A percentile compares a stretch with the other conserved stretches of the same genome.
Evolutionary conservation across 2,113 vertebrate species (phyloP).

Genomic region (Excalfactoria chinensis): DNA sequence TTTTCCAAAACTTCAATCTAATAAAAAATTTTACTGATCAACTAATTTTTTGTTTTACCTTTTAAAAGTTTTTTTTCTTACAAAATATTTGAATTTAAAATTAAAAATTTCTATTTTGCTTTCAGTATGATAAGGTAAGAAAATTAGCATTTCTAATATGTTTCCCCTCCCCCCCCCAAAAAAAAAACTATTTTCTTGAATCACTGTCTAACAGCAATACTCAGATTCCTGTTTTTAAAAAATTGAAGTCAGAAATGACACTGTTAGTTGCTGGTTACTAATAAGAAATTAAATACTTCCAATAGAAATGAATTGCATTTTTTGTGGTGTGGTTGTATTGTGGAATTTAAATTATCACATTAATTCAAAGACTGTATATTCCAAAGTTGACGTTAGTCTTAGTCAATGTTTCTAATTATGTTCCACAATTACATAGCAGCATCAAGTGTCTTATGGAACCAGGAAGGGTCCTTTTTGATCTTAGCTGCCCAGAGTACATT

Average conservation of each 20-base stretch:
- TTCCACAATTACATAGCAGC: neutral
- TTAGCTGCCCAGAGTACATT: neutral
- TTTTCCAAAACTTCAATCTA: neutral
- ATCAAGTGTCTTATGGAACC: neutral
- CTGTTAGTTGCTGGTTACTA: neutral
- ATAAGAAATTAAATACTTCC: neutral
- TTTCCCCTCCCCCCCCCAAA: too few species aligned
- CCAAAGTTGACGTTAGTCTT: neutral
- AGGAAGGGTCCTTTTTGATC: neutral
- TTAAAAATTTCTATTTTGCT: neutral
- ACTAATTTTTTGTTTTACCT: rapidly evolving
- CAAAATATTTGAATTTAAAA: neutral
- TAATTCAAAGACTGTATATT: neutral
- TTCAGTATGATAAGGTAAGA: neutral
- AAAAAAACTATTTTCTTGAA: neutral
- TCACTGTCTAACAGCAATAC: neutral
- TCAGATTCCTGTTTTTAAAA: neutral
- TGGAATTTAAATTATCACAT: neutral
- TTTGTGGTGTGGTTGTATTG: neutral
- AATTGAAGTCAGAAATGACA: neutral
- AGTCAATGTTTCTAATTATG: neutral
- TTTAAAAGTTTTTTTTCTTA: neutral
- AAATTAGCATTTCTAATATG: neutral
- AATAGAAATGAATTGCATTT: neutral
- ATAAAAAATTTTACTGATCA: neutral